Conservation (phyloP, 2,888 invertebrate species). For the Hypselothyrea guttata region DNA sequence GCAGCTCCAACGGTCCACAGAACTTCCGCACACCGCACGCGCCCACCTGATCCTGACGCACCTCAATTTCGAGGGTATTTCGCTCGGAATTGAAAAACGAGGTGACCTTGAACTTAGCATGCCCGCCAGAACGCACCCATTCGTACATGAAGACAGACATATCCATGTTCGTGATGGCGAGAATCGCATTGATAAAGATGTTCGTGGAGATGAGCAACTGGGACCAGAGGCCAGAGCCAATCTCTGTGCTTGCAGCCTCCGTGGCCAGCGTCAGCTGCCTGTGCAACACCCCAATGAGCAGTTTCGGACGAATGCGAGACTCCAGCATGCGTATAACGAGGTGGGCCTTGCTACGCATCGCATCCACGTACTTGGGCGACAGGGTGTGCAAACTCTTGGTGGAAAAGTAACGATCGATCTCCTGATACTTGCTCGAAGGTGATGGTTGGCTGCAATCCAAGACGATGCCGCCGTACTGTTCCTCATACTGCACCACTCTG, state of each 20-base stretch:
- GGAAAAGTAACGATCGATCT: slow-evolving; percentile 94
- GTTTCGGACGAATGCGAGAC: slow-evolving; percentile 95
- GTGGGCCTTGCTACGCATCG: slow-evolving; percentile 95
- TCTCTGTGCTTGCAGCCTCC: slow-evolving; percentile 93
- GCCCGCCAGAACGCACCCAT: slow-evolving; percentile 98
- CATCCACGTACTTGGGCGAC: slow-evolving; percentile 95
- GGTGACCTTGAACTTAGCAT: slow-evolving; percentile 95
- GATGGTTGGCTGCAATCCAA: slow-evolving; percentile 95
- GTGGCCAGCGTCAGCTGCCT: slow-evolving; percentile 96
- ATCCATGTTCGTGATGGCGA: slow-evolving; percentile 99
- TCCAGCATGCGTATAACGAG: slow-evolving; percentile 98
- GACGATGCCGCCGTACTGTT: slow-evolving; percentile 92
- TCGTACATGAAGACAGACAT: slow-evolving; percentile 99
- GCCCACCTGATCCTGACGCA: slow-evolving; percentile 93
- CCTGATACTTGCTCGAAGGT: slow-evolving; percentile 84
- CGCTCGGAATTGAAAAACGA: slow-evolving; percentile 98
- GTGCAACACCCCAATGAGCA: slow-evolving; percentile 97
- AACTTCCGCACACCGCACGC: slow-evolving; percentile 93
- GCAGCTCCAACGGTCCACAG: slow-evolving; percentile 95
- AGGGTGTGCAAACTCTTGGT: slow-evolving; percentile 94
- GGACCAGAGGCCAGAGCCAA: slow-evolving; percentile 92
- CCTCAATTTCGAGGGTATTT: slow-evolving; percentile 98
- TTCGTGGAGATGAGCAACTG: slow-evolving; percentile 96
- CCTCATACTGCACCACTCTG: slow-evolving; percentile 91
- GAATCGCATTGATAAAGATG: slow-evolving; percentile 96